phyloP scores from a whole-genome alignment of 2,113 vertebrate species.

The Bambusicola thoracicus region DNA sequence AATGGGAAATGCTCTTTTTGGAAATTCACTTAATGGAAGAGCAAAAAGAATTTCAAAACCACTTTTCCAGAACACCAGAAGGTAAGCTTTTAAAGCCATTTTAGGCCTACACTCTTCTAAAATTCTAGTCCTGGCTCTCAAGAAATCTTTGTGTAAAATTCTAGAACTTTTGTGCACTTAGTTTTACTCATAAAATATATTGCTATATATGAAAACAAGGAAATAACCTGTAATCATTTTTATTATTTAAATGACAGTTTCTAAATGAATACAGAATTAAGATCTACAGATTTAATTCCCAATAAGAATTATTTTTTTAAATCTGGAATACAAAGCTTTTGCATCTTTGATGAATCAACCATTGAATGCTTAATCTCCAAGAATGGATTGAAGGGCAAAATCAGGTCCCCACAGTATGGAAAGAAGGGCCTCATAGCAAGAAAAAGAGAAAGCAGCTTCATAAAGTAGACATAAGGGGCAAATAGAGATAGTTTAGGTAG shows the following conservation, averaged over 20 bases:
- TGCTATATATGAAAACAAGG: not conserved
- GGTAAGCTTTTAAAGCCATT: not conserved
- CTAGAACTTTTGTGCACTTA: not conserved
- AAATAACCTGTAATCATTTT: not conserved
- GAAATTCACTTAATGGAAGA: not conserved
- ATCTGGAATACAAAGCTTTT: not conserved
- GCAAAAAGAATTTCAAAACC: not conserved
- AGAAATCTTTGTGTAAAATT: not conserved
- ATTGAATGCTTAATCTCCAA: not conserved
- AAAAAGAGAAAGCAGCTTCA: too few relatives aligned
- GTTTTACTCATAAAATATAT: not conserved
- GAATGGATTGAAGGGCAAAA: too few relatives aligned
- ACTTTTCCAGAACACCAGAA: fast-evolving
- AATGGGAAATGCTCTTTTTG: not conserved
- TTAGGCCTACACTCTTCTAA: not conserved
- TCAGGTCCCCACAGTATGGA: too few relatives aligned
- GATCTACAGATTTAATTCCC: not conserved
- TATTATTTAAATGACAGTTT: not conserved
- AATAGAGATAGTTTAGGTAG: too few relatives aligned
- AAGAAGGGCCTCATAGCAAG: too few relatives aligned
- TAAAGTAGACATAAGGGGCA: too few relatives aligned
- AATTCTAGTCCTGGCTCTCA: not conserved
- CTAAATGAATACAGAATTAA: not conserved
- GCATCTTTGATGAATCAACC: not conserved
- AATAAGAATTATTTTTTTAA: not conserved